These are phyloP conservation scores for Leptodactylus fuscus DNA, from an alignment of 2,113 vertebrate species.

Conservation along the genomic window DNA sequence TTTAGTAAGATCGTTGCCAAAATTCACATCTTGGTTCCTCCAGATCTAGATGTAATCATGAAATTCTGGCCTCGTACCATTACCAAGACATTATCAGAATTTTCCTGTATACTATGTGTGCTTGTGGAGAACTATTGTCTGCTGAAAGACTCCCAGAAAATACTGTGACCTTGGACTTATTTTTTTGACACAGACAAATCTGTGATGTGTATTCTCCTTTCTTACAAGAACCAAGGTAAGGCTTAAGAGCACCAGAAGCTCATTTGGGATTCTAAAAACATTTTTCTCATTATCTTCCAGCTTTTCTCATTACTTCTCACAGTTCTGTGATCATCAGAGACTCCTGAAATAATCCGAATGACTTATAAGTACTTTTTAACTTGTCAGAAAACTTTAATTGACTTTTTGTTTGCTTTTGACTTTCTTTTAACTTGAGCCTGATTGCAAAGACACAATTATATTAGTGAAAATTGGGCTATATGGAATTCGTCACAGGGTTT, in stretches of 20 bases:
- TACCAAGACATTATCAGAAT: too few species aligned
- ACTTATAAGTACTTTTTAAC: background rate
- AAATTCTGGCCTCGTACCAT: too few species aligned
- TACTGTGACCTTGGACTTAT: background rate
- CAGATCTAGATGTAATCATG: too few species aligned
- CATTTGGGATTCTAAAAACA: constrained; percentile 40
- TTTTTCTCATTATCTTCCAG: constrained; percentile 44
- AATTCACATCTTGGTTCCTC: too few species aligned
- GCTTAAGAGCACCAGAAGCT: background rate
- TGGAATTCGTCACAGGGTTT: too few species aligned
- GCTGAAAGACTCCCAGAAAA: background rate
- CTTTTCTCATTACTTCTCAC: background rate
- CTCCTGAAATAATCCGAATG: background rate
- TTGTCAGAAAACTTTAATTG: constrained; percentile 31
- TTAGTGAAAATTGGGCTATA: background rate
- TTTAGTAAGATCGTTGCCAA: too few species aligned
- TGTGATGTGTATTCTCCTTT: background rate
- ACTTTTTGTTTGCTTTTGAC: constrained; percentile 2
- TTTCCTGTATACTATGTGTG: too few species aligned
- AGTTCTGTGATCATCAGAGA: constrained; percentile 23
- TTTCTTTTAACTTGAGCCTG: background rate
- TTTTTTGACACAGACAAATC: too few species aligned
- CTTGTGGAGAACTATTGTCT: too few species aligned
- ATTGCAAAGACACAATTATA: background rate
- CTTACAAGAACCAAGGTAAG: background rate